Base-by-base conservation (phyloP, 2,888 invertebrate genomes). In the Drosophila nigricruria region DNA sequence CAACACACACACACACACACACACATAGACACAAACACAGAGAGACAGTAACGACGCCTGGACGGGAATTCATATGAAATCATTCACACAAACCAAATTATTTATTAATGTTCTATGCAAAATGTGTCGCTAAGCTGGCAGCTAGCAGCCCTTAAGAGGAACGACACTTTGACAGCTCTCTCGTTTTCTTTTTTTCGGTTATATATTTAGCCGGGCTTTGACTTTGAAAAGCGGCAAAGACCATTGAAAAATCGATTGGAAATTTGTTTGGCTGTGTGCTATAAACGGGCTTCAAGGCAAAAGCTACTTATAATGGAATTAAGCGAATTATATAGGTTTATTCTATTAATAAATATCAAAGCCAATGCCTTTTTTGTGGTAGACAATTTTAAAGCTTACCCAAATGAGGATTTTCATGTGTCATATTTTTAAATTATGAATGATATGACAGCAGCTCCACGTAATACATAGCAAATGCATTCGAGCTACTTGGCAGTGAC, bases 51-150 rank as follows among this genome's bases (percentile, higher is more conserved):
- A 57, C 45, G 57, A 60, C 47, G 57, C 30, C 65, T 83, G 67
- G 79, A 57, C 67, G 71, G 71, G 74, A 74, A 84, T 86, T 86
- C 77, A 73, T 79, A 73, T 68, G 81, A 79, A 86, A 88, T 85
- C 84, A 88, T 85, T 86, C 83, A 86, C 84, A 88, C 88, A 71
- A 77, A 72, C 73, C 73, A 81, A 83, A 85, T 88, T 85, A 85
- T 85, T 81, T 88, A 85, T 88, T 85, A 86, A 88, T 85, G 81
- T 61, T 49, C 79, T 69, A 85, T 77, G 82, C 85, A 68, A 69
- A 79, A 69, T 74, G 77, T 63, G 36, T 32, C 71, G 62, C 25
- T 45, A 45, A 65, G 64, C 42, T 36, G 36, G 53, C 57, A 70
- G 42, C 53, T 32, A 16, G 36, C 36, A 47, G 61, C 63, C 68